Evolutionary conservation across 2,113 vertebrate genomes (phyloP).

Genomic region (Tupaia tana): DNA sequence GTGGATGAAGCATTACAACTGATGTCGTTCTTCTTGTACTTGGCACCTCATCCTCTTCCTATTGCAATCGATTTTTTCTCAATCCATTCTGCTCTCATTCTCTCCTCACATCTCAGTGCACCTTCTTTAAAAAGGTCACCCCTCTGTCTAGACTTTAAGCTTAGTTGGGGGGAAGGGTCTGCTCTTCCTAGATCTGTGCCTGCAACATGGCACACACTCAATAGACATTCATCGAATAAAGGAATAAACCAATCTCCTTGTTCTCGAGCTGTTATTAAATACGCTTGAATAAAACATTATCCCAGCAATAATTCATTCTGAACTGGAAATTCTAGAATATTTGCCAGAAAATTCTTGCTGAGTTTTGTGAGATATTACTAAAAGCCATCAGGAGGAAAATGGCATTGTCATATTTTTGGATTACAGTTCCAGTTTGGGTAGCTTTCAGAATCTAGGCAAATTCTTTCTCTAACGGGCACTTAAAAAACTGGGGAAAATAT

Average conservation of each 20-base stretch:
- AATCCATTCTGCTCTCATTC: background rate
- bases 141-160: background rate
- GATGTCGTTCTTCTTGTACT: background rate
- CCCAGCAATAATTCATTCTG: background rate
- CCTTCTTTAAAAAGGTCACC: background rate
- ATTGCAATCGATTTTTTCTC: slow-evolving; percentile 44
- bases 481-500: slow-evolving; percentile 37
- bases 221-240: slow-evolving; percentile 13
- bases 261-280: background rate
- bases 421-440: slow-evolving; percentile 26
- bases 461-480: slow-evolving; percentile 53
- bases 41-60: slow-evolving; percentile 63
- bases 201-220: background rate
- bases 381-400: slow-evolving; percentile 43
- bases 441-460: slow-evolving; percentile 2
- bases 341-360: slow-evolving; percentile 21
- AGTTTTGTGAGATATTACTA: slow-evolving; percentile 30
- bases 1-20: background rate
- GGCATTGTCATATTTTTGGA: slow-evolving; percentile 47
- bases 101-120: background rate
- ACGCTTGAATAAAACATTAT: background rate
- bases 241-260: background rate
- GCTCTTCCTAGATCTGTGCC: background rate
- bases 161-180: background rate
- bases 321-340: slow-evolving; percentile 33